Evolutionary conservation across 2,797 vertebrate genomes (phyloP), one percentile per base, ranked within the genome.

Genomic region (Sarcoramphus papa): DNA sequence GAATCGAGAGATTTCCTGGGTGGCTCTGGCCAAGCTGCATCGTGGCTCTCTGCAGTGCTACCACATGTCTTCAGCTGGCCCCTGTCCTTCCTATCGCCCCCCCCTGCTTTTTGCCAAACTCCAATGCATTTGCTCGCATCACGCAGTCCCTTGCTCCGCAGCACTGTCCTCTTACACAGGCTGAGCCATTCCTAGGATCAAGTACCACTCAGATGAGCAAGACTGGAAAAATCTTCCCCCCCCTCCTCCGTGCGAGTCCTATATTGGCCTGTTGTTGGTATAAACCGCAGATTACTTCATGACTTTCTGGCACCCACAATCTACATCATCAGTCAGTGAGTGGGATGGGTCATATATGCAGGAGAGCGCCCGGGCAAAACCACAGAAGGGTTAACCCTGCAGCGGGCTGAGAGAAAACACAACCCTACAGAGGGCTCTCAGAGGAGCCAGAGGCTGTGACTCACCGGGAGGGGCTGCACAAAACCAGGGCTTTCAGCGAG

Each of bases 311-410:
- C 82, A 95, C 54, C 62, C 70, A 51, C 87, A 81, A 33, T 12
- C 24, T 8, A 63, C 87, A 93, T 88, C 89, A 90, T 14, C 91
- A 86, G 91, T 35, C 73, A 47, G 47, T 0, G 3, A 85, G 89
- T 85, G 92, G 92, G 92, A 68, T 1, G 51, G 85, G 78, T 41
- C 75, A 45, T 3, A 57, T 17, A 85, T 0, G 3, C 50, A 63
- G 10, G 62, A 70, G 25, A 75, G 51, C 2, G 8, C 65, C 33
- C 7, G 47, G 47, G 62, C 1, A 1, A 95, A 93, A 91, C 87
- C 89, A 65, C 87, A 90, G 57, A 69, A 56, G 82, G 79, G 79
- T 93, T 93, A 97, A 94, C 86, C 72, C 88, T 84, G 59, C 92
- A 64, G 30, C 8, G 12, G 62, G 73, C 40, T 21, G 69, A 40